phyloP scores from a whole-genome alignment of 1,140 invertebrate species.

The Vanessa tameamea region DNA sequence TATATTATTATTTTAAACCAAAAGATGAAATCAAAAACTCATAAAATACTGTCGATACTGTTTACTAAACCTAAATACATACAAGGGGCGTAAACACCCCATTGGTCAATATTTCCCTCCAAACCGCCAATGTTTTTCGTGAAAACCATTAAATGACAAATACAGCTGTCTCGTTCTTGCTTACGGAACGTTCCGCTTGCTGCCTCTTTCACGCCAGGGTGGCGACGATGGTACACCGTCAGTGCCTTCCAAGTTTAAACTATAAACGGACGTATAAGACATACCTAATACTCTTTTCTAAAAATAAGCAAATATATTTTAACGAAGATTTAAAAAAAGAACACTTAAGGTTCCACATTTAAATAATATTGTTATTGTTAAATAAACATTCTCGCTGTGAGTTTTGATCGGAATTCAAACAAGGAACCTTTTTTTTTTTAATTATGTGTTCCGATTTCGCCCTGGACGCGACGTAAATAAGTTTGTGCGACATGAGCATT shows the following conservation, averaged over 20 bases:
- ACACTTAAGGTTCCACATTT: background rate
- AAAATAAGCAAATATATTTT: background rate
- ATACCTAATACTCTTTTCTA: background rate
- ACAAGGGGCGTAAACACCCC: slow-evolving; percentile 33
- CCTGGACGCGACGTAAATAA: slow-evolving; percentile 58
- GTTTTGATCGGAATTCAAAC: background rate
- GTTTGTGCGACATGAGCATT: slow-evolving; percentile 44
- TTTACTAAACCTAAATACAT: slow-evolving; percentile 9
- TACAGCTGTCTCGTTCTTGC: slow-evolving; percentile 55
- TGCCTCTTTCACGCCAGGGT: slow-evolving; percentile 60
- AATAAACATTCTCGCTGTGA: background rate
- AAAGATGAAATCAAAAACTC: background rate
- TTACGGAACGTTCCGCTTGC: slow-evolving; percentile 31
- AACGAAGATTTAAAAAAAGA: background rate
- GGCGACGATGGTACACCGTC: slow-evolving; percentile 52
- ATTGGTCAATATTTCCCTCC: slow-evolving; percentile 58
- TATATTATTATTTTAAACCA: background rate
- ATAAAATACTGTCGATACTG: background rate
- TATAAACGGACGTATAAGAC: slow-evolving; percentile 56
- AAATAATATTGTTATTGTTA: background rate
- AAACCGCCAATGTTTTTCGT: slow-evolving; percentile 57
- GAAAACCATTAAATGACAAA: slow-evolving; percentile 57
- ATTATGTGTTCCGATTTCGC: slow-evolving; percentile 44
- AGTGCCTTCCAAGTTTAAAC: slow-evolving; percentile 69
- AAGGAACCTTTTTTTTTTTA: slow-evolving; percentile 11